Evolutionary conservation across 2,113 vertebrate species (phyloP), one percentile per base, ranked within the genome.

Genomic region (Cyprinodon tularosa): DNA sequence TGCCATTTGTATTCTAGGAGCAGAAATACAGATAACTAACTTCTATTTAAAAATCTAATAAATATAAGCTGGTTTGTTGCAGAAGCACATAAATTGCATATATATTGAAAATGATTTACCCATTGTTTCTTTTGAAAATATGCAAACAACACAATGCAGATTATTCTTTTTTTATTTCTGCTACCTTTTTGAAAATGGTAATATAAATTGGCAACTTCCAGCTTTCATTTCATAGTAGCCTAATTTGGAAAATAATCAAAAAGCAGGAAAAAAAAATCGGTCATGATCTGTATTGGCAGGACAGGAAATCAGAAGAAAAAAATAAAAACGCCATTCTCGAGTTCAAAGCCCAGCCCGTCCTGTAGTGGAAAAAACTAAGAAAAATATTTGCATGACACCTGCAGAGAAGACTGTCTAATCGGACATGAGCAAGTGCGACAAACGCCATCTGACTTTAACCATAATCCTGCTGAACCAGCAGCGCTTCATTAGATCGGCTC

Each of bases 401-500:
- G 84, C 39, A 40, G 50, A 10, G 6, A 45, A 45, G 9, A 8
- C 2, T 45, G 44, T 45, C 12, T 45, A 11, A 45, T 11, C 5
- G 44, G 44, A 11, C 12, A 66, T 0, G 36, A 69, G 68, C 45
- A 69, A 64, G 37, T 68, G 73, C 81, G 59, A 80, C 68, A 75
- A 84, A 77, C 87, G 72, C 61, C 83, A 71, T 62, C 70, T 22
- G 86, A 89, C 76, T 88, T 88, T 78, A 84, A 86, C 6, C 67
- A 57, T 89, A 86, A 90, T 88, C 89, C 85, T 6, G 13, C 0
- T 88, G 78, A 88, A 80, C 53, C 77, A 80, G 88, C 84, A 81
- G 76, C 87, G 76, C 84, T 90, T 89, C 88, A 87, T 72, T 61
- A 74, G 89, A 88, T 89, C 84, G 86, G 78, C 77, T 74, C 45